Base-by-base conservation (phyloP, 2,888 invertebrate species). In the Ophioninae sp. region DNA sequence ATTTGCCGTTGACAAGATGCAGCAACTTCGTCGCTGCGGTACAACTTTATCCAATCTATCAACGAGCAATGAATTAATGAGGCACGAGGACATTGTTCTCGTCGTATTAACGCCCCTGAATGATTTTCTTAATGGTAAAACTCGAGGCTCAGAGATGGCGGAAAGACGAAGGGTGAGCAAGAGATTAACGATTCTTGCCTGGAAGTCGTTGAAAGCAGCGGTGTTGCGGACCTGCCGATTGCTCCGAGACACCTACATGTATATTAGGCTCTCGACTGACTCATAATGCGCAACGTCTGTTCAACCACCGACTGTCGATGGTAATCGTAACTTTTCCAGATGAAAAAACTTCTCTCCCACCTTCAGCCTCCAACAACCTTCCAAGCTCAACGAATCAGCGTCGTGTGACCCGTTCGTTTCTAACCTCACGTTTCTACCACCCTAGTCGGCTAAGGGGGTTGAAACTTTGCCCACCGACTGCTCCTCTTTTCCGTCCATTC, bases 261-360 rank as follows among this genome's bases (percentile, higher is more conserved):
- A 67, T 58, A 51, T 51, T 51, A 51, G 61, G 10, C 13, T 22
- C 20, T n/a, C 30, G 61, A 64, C 58, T 30, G 74, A 80, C 81
- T 83, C 81, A 81, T 81, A 83, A 83, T 80, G 77, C 59, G 58
- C 44, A 23, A 61, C 23, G 51, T 61, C 78, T 68, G 58, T 30
- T 74, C 67, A 39, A 59, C 75, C 64, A 59, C 78, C 58, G 83
- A 61, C 81, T 81, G 81, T 83, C 81, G 79, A 84, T 84, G 84
- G 81, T 84, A 84, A 84, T 84, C 81, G 79, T 84, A 84, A 84
- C 84, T 84, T 84, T 78, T 81, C 79, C 75, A 81, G 84, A 84
- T 84, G 84, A 84, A 84, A 84, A 84, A 84, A 84, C 81, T 84
- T 84, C 75, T 81, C 58, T 59, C 56, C 64, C 22, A 78, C 65